Conservation (phyloP, 2,888 invertebrate genomes). For the Halocaridina rubra region DNA sequence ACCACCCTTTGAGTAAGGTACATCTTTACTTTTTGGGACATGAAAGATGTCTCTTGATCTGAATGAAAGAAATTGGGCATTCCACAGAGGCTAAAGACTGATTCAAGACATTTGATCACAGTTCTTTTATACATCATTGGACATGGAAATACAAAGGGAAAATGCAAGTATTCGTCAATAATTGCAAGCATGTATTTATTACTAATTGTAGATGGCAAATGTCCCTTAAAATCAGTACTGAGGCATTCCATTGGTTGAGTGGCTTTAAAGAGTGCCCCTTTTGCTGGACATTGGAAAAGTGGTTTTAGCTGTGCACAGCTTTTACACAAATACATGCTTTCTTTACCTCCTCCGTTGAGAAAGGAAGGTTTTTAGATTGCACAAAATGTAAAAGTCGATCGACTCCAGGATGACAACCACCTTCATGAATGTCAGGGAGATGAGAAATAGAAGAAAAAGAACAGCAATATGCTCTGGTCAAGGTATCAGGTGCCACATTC, state of each 20-base stretch:
- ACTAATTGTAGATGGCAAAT: no score
- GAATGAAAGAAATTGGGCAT: slow-evolving; percentile 57
- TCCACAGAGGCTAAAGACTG: no score
- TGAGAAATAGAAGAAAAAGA: background rate
- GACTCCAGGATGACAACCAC: slow-evolving; percentile 59
- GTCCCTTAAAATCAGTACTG: no score
- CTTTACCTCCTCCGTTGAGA: slow-evolving; percentile 45
- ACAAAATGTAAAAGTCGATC: slow-evolving; percentile 54
- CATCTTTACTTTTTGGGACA: slow-evolving; percentile 63
- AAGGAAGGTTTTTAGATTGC: slow-evolving; percentile 42
- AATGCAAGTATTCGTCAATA: no score
- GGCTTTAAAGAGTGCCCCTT: slow-evolving; percentile 59
- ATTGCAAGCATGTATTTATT: no score
- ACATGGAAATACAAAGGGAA: no score
- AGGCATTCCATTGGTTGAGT: no score
- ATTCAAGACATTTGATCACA: no score
- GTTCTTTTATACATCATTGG: no score
- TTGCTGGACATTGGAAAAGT: background rate
- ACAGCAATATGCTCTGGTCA: slow-evolving; percentile 9
- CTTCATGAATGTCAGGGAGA: slow-evolving; percentile 43
- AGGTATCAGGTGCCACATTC: slow-evolving; percentile 4
- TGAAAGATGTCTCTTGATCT: slow-evolving; percentile 62
- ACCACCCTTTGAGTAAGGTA: no score
- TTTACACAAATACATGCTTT: slow-evolving; percentile 5
- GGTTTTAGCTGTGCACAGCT: slow-evolving; percentile 47